Conservation (phyloP, 2,797 vertebrate species). For the Phalanger gymnotis region DNA sequence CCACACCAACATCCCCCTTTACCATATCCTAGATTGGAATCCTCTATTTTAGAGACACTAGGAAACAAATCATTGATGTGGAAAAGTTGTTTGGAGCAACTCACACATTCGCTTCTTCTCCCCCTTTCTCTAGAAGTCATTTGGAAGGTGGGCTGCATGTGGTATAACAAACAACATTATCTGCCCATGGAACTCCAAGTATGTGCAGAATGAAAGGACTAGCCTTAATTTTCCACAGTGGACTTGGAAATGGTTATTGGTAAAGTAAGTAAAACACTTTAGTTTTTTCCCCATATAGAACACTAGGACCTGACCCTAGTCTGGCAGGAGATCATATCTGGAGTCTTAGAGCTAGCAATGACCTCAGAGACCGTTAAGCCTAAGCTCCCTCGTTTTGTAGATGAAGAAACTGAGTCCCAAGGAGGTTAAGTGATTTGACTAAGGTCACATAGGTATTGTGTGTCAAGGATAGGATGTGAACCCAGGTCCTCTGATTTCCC, state of each 20-base stretch:
- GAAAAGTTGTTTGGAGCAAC: not conserved
- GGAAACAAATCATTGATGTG: not conserved
- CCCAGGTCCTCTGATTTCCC: not conserved
- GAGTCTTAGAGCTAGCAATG: not conserved
- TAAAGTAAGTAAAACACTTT: not conserved
- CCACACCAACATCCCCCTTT: not conserved
- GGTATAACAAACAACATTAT: slow-evolving; percentile 29
- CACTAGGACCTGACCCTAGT: slow-evolving; percentile 12
- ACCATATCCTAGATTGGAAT: not conserved
- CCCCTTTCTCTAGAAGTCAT: not conserved
- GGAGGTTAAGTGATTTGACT: not conserved
- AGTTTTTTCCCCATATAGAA: slow-evolving; percentile 9
- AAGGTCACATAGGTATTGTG: slow-evolving; percentile 54
- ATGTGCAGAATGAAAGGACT: slow-evolving; percentile 34
- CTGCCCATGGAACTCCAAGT: slow-evolving; percentile 35
- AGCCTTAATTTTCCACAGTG: not conserved
- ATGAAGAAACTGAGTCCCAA: not conserved
- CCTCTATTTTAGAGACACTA: not conserved
- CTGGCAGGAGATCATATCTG: slow-evolving; percentile 20
- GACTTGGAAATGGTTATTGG: not conserved
- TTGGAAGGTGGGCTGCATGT: not conserved
- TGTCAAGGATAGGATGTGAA: slow-evolving; percentile 53
- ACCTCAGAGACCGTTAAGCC: not conserved
- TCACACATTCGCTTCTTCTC: no score
- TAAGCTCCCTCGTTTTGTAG: not conserved